Conservation (phyloP, 2,797 vertebrate species). For the Rhynchonycteris naso region DNA sequence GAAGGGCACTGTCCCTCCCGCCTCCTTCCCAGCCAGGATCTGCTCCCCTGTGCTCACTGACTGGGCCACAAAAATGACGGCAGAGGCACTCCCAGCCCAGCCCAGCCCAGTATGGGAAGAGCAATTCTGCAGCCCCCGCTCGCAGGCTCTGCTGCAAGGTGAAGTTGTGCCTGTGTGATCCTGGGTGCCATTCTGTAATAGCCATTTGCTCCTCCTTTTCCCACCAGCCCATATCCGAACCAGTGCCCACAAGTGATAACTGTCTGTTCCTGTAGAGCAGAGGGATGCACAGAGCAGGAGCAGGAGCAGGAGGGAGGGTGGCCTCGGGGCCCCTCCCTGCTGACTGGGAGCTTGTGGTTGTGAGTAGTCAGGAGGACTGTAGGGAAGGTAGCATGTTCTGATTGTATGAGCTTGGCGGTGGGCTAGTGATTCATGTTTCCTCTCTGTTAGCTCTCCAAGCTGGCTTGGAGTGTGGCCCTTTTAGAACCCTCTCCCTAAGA, state of each 20-base stretch:
- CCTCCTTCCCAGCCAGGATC: background rate
- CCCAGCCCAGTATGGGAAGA: background rate
- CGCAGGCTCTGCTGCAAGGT: too few species aligned
- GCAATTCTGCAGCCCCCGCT: background rate
- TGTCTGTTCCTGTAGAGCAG: background rate
- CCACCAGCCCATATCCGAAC: background rate
- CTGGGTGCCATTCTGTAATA: background rate
- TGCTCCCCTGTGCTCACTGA: accelerated
- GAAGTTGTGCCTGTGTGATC: background rate
- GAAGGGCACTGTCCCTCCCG: background rate
- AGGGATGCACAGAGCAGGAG: background rate
- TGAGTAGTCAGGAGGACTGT: background rate
- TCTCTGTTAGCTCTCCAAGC: background rate
- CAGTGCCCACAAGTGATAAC: too few species aligned
- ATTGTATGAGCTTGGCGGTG: accelerated
- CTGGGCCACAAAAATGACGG: accelerated
- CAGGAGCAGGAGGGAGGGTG: accelerated
- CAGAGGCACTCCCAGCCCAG: accelerated
- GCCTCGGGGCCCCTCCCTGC: background rate
- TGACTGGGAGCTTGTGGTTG: background rate
- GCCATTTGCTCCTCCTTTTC: background rate
- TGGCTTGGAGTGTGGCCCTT: background rate
- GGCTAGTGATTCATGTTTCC: too few species aligned
- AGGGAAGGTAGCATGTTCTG: background rate
- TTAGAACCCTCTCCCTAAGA: background rate